Conservation (phyloP, 1,140 invertebrate genomes). For the Phthorimaea operculella region DNA sequence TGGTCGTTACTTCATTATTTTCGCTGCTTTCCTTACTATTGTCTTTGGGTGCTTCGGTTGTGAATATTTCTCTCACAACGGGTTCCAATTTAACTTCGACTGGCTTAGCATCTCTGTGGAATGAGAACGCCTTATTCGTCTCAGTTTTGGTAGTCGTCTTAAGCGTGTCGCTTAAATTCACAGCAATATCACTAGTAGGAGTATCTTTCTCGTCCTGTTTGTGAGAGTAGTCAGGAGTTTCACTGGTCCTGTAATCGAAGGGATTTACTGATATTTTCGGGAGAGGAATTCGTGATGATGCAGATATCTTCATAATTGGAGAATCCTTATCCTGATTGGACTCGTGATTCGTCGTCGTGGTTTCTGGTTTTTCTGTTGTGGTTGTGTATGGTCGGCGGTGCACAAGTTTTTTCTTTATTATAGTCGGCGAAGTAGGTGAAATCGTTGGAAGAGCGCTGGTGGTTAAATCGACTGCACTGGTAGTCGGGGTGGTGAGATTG, state of each 20-base stretch:
- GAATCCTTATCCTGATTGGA: slow-evolving; percentile 47
- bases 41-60: slow-evolving; percentile 34
- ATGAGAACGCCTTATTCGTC: slow-evolving; percentile 37
- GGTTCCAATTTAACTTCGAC: slow-evolving; percentile 42
- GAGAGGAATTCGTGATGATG: slow-evolving; percentile 29
- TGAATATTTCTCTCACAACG: slow-evolving; percentile 25
- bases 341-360: slow-evolving; percentile 33
- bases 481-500: slow-evolving; percentile 51
- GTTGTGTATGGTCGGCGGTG: slow-evolving; percentile 43
- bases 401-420: slow-evolving; percentile 52
- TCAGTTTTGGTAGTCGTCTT: slow-evolving; percentile 22
- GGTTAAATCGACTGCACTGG: slow-evolving; percentile 51
- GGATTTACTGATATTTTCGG: slow-evolving; percentile 29
- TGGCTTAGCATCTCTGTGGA: slow-evolving; percentile 54
- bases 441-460: slow-evolving; percentile 62
- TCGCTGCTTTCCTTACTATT: slow-evolving; percentile 11
- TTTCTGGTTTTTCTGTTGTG: slow-evolving; percentile 41
- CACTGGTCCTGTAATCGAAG: slow-evolving; percentile 41
- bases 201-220: slow-evolving; percentile 68
- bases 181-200: slow-evolving; percentile 60
- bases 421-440: slow-evolving; percentile 52
- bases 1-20: slow-evolving; percentile 35
- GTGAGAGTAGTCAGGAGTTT: slow-evolving; percentile 58
- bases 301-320: slow-evolving; percentile 63
- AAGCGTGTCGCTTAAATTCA: slow-evolving; percentile 42